Conservation (phyloP, 2,888 invertebrate species). For the Stenotaenia linearis region DNA sequence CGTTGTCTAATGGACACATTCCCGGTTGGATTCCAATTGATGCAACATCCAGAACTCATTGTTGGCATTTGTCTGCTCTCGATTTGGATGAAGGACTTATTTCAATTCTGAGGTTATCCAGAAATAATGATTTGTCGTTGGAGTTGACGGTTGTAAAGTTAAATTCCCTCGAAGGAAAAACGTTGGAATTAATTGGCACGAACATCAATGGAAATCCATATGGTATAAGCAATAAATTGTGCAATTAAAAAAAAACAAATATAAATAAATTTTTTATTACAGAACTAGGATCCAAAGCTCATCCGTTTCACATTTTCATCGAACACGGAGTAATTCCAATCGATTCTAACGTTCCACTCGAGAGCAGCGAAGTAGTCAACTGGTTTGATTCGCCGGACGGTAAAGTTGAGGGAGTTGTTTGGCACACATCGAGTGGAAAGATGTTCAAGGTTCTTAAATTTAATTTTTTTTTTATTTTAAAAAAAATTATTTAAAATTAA, state of each 20-base stretch:
- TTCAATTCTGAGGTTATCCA: neutral
- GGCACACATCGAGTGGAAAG: conserved; percentile 24
- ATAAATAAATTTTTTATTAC: neutral
- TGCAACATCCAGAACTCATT: neutral
- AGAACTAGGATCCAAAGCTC: conserved; percentile 7
- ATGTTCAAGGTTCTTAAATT: conserved; percentile 15
- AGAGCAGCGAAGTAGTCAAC: neutral
- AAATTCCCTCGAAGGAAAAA: neutral
- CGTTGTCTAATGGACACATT: neutral
- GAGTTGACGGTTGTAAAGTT: neutral
- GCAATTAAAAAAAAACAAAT: neutral
- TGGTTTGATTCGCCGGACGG: conserved; percentile 2
- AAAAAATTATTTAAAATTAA: neutral
- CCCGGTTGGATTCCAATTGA: conserved; percentile 29
- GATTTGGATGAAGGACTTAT: conserved; percentile 1
- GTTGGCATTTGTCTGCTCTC: conserved; percentile 27
- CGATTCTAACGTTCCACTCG: neutral
- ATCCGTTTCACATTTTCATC: conserved; percentile 13
- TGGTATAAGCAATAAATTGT: neutral
- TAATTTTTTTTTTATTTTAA: neutral
- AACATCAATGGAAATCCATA: conserved; percentile 31
- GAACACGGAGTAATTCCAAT: conserved; percentile 11
- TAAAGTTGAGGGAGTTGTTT: conserved; percentile 27
- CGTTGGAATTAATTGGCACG: conserved; percentile 28
- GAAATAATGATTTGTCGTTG: neutral